Evolutionary conservation across 2,797 vertebrate species (phyloP).

Genomic region (Hafferia zeledoni): DNA sequence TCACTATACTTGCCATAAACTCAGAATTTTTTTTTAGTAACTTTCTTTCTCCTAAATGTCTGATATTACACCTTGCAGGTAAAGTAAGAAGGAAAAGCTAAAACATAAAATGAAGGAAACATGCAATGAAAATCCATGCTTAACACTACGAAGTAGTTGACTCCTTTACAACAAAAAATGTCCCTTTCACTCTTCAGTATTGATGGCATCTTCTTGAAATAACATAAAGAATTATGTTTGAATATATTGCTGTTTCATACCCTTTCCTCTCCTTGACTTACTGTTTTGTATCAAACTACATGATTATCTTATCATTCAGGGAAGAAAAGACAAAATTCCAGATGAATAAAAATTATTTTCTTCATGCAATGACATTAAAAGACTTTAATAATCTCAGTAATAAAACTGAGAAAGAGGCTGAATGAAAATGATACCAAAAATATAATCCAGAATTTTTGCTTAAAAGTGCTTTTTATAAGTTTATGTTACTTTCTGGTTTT

Average conservation of each 20-base stretch:
- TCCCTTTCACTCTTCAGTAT: not conserved
- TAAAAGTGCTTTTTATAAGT: not conserved
- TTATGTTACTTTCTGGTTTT: not conserved
- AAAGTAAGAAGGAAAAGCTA: not conserved
- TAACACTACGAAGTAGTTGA: not conserved
- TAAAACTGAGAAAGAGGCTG: not conserved
- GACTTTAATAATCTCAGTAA: not conserved
- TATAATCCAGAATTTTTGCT: not conserved
- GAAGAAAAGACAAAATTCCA: not conserved
- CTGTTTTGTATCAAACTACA: not conserved
- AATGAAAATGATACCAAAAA: not conserved
- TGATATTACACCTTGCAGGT: not conserved
- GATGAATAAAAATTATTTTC: not conserved
- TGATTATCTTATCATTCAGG: not conserved
- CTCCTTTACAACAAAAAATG: not conserved
- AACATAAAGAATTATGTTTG: not conserved
- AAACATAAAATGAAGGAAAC: not conserved
- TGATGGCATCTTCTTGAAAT: not conserved
- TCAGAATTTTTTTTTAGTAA: not conserved
- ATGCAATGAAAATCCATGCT: not conserved
- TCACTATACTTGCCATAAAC: not conserved
- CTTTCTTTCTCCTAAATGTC: not conserved
- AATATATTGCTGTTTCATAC: not conserved
- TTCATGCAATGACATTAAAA: not conserved
- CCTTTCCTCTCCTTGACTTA: not conserved